phyloP scores from a whole-genome alignment of 2,797 vertebrate species.

The Sphaeramia orbicularis region DNA sequence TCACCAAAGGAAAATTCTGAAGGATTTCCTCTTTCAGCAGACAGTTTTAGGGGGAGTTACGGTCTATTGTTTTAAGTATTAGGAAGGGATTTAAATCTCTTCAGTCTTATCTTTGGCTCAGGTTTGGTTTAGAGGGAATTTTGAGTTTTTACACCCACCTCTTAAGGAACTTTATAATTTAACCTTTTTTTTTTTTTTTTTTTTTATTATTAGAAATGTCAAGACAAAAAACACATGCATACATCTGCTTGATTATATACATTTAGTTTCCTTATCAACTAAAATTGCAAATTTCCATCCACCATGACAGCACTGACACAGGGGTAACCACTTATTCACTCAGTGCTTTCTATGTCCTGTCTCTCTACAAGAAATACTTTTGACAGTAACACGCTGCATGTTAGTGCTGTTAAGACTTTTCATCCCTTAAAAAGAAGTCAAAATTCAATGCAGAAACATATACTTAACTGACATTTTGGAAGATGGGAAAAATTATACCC shows the following conservation, averaged over 20 bases:
- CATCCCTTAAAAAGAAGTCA: too few species aligned
- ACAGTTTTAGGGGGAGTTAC: slow-evolving; percentile 4
- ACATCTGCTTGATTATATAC: too few species aligned
- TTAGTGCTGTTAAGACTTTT: too few species aligned
- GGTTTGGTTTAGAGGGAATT: neutral
- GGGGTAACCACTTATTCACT: too few species aligned
- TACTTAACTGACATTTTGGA: neutral
- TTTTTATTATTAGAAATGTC: slow-evolving; percentile 2
- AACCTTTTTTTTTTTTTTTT: slow-evolving; percentile 3
- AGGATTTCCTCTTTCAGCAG: slow-evolving; percentile 2
- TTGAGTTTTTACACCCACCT: neutral
- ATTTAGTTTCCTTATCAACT: too few species aligned
- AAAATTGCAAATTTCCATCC: too few species aligned
- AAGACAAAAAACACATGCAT: too few species aligned
- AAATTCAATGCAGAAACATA: neutral
- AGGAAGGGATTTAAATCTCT: slow-evolving; percentile 18
- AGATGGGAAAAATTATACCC: slow-evolving; percentile 5
- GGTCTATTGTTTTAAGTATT: slow-evolving; percentile 14
- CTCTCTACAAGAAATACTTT: too few species aligned
- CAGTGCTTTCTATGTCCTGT: too few species aligned
- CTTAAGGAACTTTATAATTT: neutral
- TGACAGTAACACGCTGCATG: too few species aligned
- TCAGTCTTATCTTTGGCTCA: slow-evolving; percentile 5
- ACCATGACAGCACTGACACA: too few species aligned
- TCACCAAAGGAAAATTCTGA: slow-evolving; percentile 17